Percentiles rank a stretch among this genome's conserved stretches.
Evolutionary conservation across 2,888 invertebrate genomes (phyloP).

Genomic region (Aethes cnicana): DNA sequence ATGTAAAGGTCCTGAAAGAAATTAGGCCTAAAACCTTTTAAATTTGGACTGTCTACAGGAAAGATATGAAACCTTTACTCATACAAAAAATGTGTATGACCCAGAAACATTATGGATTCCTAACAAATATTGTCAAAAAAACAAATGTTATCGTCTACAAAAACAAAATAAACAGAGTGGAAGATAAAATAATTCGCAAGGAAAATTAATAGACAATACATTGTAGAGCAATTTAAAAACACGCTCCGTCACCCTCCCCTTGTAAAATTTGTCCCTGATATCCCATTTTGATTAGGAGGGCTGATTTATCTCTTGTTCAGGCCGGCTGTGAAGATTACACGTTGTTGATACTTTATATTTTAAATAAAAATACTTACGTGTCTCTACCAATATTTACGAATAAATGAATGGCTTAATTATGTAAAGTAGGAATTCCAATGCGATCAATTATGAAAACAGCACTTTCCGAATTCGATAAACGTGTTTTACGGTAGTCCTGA

Average conservation of each 20-base stretch:
- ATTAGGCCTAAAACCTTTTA: too few relatives aligned
- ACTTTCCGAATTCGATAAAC: constrained; percentile 15
- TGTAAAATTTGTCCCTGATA: constrained; percentile 77
- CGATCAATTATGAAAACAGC: constrained; percentile 30
- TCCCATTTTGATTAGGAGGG: constrained; percentile 78
- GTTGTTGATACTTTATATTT: constrained; percentile 60
- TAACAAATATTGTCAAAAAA: too few relatives aligned
- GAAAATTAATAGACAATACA: constrained; percentile 71
- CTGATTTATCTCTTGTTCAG: constrained; percentile 80
- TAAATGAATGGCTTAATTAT: constrained; percentile 39
- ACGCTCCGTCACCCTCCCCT: constrained; percentile 68
- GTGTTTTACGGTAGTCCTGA: constrained; percentile 26
- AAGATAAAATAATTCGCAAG: constrained; percentile 34
- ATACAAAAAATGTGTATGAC: too few relatives aligned
- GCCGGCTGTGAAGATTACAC: constrained; percentile 46
- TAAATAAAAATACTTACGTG: constrained; percentile 28
- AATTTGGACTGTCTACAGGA: too few relatives aligned
- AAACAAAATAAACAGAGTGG: constrained; percentile 21
- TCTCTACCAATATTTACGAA: constrained; percentile 19
- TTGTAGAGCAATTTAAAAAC: constrained; percentile 77
- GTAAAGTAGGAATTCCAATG: constrained; percentile 36
- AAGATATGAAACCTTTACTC: too few relatives aligned
- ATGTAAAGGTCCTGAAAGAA: too few relatives aligned
- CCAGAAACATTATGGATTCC: too few relatives aligned
- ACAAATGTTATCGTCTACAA: too few relatives aligned